Evolutionary conservation across 2,797 vertebrate species (phyloP).

Genomic region (Pitangus sulphuratus): DNA sequence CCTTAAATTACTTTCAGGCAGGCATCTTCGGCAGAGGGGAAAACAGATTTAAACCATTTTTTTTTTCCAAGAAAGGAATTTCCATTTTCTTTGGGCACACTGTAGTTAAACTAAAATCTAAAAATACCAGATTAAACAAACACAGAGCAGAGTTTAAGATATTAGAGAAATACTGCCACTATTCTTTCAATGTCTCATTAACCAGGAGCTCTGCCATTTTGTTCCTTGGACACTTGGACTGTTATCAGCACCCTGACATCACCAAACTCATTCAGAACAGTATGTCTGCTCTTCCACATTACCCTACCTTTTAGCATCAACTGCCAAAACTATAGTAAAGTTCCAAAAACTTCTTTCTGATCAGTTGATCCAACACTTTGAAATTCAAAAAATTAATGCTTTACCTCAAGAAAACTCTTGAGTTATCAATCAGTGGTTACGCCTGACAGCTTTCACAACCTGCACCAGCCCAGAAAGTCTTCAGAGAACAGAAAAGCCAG

Average conservation of each 20-base stretch:
- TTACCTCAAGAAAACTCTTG: not conserved
- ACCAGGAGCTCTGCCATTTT: not conserved
- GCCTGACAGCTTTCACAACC: not conserved
- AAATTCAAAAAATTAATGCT: not conserved
- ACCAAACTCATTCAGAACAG: not conserved
- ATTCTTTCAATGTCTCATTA: not conserved
- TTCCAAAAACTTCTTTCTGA: not conserved
- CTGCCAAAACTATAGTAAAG: not conserved
- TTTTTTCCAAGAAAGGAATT: not conserved
- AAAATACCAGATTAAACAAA: not conserved
- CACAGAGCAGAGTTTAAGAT: not conserved
- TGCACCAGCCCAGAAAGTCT: not conserved
- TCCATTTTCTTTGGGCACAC: not conserved
- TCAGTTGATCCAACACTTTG: not conserved
- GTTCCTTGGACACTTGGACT: not conserved
- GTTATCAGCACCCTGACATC: not conserved
- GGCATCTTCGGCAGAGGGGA: not conserved
- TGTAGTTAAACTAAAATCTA: not conserved
- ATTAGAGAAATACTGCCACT: not conserved
- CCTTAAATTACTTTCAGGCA: not conserved
- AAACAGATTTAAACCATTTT: not conserved
- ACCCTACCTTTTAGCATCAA: not conserved
- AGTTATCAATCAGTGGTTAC: not conserved
- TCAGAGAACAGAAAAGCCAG: not conserved
- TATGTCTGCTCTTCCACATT: accelerated